phyloP scores from a whole-genome alignment of 2,888 invertebrate species.

The Microctonus hyperodae region DNA sequence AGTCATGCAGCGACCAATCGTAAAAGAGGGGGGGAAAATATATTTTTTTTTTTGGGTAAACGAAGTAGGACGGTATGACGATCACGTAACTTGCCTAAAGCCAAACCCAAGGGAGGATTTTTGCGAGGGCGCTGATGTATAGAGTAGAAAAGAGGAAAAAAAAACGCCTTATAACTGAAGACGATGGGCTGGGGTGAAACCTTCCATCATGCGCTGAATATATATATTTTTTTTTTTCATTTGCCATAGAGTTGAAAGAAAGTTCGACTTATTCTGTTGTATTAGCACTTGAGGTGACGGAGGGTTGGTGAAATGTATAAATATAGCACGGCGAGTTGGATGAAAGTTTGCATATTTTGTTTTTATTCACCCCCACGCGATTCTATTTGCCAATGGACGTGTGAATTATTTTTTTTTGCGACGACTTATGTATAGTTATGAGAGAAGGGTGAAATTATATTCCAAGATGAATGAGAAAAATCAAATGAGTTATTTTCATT shows the following conservation, averaged over 20 bases:
- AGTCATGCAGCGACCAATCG: background rate
- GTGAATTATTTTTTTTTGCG: background rate
- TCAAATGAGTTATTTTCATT: too few relatives aligned
- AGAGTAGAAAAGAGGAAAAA: conserved; percentile 15
- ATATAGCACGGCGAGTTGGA: conserved; percentile 41
- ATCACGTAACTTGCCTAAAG: conserved; percentile 40
- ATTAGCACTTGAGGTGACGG: conserved; percentile 4
- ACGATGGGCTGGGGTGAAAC: conserved; percentile 43
- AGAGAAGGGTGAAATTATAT: background rate
- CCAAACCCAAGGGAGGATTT: conserved; percentile 44
- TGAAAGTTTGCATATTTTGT: conserved; percentile 48
- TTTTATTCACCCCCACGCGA: conserved; percentile 23
- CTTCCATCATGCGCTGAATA: conserved; percentile 27
- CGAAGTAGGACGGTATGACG: conserved; percentile 32
- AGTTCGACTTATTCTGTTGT: background rate
- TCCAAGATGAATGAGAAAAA: too few relatives aligned
- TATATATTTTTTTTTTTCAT: conserved; percentile 36
- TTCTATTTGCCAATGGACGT: background rate
- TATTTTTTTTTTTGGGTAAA: background rate
- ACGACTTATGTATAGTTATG: background rate
- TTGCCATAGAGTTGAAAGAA: conserved; percentile 30
- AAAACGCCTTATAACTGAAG: conserved; percentile 10
- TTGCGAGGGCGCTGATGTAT: conserved; percentile 32
- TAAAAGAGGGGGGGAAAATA: background rate
- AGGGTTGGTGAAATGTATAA: conserved; percentile 33